Conservation (phyloP, 2,888 invertebrate species). For the Limenitis arthemis region DNA sequence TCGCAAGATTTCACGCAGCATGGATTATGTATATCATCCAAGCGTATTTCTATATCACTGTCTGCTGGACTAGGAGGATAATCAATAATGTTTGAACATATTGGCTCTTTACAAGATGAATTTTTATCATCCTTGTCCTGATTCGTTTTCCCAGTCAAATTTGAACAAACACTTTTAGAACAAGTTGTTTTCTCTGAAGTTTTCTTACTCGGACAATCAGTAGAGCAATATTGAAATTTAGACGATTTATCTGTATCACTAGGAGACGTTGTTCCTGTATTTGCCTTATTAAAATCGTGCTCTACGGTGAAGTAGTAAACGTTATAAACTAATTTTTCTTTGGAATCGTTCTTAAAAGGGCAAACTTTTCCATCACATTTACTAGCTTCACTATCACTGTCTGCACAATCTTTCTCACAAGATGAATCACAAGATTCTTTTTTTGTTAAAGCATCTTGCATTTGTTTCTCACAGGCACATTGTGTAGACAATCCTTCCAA, state of each 20-base stretch:
- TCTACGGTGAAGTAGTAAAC: constrained; percentile 61
- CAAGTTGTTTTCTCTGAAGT: constrained; percentile 37
- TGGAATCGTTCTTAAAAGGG: constrained; percentile 33
- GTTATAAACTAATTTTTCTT: constrained; percentile 38
- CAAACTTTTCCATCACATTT: constrained; percentile 44
- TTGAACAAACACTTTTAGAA: constrained; percentile 43
- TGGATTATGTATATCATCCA: constrained; percentile 50
- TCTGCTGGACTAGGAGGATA: constrained; percentile 53
- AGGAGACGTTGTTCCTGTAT: constrained; percentile 26
- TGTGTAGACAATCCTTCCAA: constrained; percentile 53
- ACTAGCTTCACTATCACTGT: constrained; percentile 35
- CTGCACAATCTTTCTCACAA: constrained; percentile 45
- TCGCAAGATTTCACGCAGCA: constrained; percentile 56
- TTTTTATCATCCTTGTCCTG: constrained; percentile 17
- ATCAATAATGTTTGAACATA: constrained; percentile 32
- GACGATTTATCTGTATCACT: constrained; percentile 26
- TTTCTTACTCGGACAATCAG: constrained; percentile 43
- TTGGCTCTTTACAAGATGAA: constrained; percentile 32
- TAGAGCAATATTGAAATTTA: constrained; percentile 41
- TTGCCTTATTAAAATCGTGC: constrained; percentile 39
- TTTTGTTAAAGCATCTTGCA: constrained; percentile 43
- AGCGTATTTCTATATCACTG: constrained; percentile 44
- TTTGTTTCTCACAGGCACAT: constrained; percentile 52
- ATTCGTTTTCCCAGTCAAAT: constrained; percentile 16
- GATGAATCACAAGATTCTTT: constrained; percentile 38